These are phyloP conservation scores for Plecturocebus donacophilus DNA, from an alignment of 2,113 vertebrate genomes.

Conservation along the genomic window DNA sequence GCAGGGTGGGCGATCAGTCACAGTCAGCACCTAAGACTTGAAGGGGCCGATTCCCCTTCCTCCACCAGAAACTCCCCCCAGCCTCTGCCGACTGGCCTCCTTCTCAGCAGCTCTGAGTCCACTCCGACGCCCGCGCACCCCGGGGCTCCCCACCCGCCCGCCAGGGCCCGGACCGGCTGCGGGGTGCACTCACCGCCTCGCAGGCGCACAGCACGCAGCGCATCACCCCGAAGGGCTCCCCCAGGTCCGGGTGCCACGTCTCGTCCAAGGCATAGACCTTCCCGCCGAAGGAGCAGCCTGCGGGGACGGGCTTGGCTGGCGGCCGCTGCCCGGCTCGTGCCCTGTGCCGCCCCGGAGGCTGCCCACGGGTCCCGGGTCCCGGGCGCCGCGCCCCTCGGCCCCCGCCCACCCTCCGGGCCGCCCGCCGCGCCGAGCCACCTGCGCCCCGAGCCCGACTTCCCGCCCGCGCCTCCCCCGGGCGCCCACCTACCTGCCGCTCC, in stretches of 20 bases:
- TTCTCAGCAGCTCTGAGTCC: background rate
- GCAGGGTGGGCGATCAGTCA: background rate
- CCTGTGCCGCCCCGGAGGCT: background rate
- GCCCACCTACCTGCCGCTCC: constrained; percentile 88
- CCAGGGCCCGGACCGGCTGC: background rate
- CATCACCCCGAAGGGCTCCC: constrained; percentile 97
- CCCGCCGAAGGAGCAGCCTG: constrained; percentile 95
- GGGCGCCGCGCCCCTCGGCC: background rate
- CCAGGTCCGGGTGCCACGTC: constrained; percentile 96
- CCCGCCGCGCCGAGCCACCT: constrained; percentile 62
- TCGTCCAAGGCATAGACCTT: constrained; percentile 93
- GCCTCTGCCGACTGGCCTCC: background rate
- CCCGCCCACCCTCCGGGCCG: background rate
- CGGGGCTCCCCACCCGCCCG: background rate
- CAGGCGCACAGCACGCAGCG: constrained; percentile 95
- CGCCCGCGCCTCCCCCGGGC: background rate
- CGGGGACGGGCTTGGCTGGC: constrained; percentile 55
- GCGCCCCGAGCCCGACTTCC: constrained; percentile 13
- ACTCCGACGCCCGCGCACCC: background rate
- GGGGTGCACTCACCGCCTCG: constrained; percentile 89
- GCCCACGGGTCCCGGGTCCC: background rate
- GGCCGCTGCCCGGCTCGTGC: constrained; percentile 22
- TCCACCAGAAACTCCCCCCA: background rate
- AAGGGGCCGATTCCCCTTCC: background rate
- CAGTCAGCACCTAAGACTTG: background rate